Evolutionary conservation across 2,888 invertebrate species (phyloP), one percentile per base, ranked within the genome.

Genomic region (Lepeophtheirus nordmannii): DNA sequence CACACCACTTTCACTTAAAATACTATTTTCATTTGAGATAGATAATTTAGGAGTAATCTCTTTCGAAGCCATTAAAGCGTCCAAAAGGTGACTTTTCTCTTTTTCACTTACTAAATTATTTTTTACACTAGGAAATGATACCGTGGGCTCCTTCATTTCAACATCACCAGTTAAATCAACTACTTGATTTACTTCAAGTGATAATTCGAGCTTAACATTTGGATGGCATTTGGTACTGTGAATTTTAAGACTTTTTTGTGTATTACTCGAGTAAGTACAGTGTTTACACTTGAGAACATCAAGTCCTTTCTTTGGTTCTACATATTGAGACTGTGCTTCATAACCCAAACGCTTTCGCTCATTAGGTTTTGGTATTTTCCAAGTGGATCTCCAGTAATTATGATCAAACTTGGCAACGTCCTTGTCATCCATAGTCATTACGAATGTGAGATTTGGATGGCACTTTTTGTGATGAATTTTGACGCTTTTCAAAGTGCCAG

Each of bases 381-480:
- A 64, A 17, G 14, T 10, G 10, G 20, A 17, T 12, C 53, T 64
- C 64, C 64, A 64, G 17, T 56, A 64, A 11, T 56, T 30, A 22
- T 64, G 62, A 40, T 40, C 39, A 39, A 62, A 41, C 2, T 46
- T 46, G 53, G 17, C 17, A n/a, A 17, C n/a, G n/a, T 10, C 17
- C 20, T 20, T 62, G 17, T n/a, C 62, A 20, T 62, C 40, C 20
- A 20, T 41, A 20, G 1, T 40, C n/a, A 46, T 14, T 14, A 46
- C 53, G 8, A 46, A 46, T n/a, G 30, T 17, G 17, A 17, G 37
- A 17, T 22, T 30, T 7, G 62, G 62, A 39, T 62, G 62, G 10
- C 39, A 20, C 10, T 20, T 38, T 23, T 62, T 62, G 62, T 62
- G 20, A 23, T 62, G 62, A 20, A 39, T 62, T 37, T 62, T 37